These are phyloP conservation scores for Camponotus vicinus DNA, from an alignment of 1,140 invertebrate genomes.

Conservation along the genomic window DNA sequence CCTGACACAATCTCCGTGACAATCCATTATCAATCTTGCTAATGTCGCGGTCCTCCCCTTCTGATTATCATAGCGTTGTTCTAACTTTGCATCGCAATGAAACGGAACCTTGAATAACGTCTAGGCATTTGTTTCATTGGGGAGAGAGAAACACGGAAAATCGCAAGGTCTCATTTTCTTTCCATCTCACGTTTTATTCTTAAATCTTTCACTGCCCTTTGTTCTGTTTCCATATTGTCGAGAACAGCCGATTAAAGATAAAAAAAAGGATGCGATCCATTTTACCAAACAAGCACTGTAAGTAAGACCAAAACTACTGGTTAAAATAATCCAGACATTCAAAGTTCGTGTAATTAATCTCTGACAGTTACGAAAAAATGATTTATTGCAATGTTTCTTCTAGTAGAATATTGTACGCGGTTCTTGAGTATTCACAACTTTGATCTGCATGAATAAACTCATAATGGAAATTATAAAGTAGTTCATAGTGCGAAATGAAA, in stretches of 20 bases:
- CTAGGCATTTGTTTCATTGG: slow-evolving; percentile 58
- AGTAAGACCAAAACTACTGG: not conserved
- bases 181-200: slow-evolving; percentile 33
- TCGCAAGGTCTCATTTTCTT: slow-evolving; percentile 32
- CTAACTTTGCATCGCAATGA: slow-evolving; percentile 60
- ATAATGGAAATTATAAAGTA: slow-evolving; percentile 30
- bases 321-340: not conserved
- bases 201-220: slow-evolving; percentile 11
- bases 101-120: slow-evolving; percentile 67
- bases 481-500: slow-evolving; percentile 37
- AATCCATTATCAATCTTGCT: slow-evolving; percentile 78
- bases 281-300: slow-evolving; percentile 19
- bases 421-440: not conserved
- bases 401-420: not conserved
- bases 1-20: slow-evolving; percentile 64
- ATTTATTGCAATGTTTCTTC: not conserved
- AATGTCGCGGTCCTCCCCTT: slow-evolving; percentile 65
- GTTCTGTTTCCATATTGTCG: slow-evolving; percentile 37
- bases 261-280: slow-evolving; percentile 46
- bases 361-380: not conserved
- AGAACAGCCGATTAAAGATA: slow-evolving; percentile 42
- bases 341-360: not conserved
- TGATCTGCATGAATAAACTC: not conserved
- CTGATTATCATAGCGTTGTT: slow-evolving; percentile 74
- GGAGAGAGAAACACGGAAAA: slow-evolving; percentile 8